Evolutionary conservation across 2,797 vertebrate genomes (phyloP).

Genomic region (Agapornis canus): DNA sequence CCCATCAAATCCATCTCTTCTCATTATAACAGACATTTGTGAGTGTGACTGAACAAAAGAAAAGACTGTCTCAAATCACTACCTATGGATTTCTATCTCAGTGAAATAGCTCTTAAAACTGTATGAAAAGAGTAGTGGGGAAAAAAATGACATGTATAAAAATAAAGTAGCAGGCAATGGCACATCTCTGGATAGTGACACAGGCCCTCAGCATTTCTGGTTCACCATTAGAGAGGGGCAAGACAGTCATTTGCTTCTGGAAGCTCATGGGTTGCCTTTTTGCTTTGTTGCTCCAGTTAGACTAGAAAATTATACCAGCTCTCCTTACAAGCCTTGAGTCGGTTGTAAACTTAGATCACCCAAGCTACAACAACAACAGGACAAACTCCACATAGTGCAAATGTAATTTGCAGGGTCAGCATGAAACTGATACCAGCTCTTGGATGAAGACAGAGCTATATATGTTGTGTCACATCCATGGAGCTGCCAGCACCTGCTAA

Average conservation of each 20-base stretch:
- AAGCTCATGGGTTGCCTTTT: neutral
- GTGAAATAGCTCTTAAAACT: neutral
- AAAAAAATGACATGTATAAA: rapidly evolving
- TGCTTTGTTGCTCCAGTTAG: neutral
- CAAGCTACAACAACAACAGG: constrained; percentile 37
- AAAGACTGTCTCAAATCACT: neutral
- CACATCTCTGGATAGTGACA: neutral
- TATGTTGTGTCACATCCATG: constrained; percentile 53
- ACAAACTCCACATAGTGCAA: constrained; percentile 39
- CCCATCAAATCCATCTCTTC: neutral
- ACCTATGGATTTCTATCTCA: neutral
- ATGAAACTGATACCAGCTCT: constrained; percentile 40
- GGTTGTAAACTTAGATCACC: constrained; percentile 45
- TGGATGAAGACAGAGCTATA: constrained; percentile 57
- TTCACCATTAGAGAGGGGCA: neutral
- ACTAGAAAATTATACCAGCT: neutral
- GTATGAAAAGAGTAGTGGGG: neutral
- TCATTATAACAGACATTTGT: neutral
- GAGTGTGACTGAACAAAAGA: neutral
- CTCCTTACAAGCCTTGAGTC: constrained; percentile 29
- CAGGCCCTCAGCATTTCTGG: neutral
- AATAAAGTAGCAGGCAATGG: rapidly evolving
- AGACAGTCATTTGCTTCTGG: neutral
- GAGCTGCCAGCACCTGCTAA: constrained; percentile 64
- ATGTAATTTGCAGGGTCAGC: constrained; percentile 61